Percentiles rank a stretch among this genome's conserved stretches.
Conservation (phyloP, 2,113 vertebrate species). For the Megaceryle maxima region DNA sequence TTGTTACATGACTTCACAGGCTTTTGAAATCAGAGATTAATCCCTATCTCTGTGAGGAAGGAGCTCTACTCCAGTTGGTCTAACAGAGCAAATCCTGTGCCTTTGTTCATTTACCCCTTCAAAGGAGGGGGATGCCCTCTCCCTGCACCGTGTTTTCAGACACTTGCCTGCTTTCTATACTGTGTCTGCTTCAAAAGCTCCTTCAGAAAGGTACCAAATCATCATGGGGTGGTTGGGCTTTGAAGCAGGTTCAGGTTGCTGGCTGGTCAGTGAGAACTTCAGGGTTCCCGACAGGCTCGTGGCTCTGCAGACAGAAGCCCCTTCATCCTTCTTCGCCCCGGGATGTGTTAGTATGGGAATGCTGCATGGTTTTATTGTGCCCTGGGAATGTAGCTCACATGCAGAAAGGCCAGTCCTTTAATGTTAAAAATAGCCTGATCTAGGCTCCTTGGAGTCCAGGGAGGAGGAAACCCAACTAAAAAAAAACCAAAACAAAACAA, state of each 20-base stretch:
- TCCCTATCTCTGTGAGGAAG: neutral
- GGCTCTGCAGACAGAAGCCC: neutral
- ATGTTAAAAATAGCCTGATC: neutral
- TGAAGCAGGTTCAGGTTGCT: neutral
- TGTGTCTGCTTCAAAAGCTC: neutral
- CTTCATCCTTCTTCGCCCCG: neutral
- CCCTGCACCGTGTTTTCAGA: neutral
- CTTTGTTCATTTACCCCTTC: neutral
- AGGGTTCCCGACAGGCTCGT: rapidly evolving
- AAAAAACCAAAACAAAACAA: no score
- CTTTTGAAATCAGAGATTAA: neutral
- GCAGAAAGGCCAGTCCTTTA: neutral
- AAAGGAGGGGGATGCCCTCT: neutral
- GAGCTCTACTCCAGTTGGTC: neutral
- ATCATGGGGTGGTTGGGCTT: neutral
- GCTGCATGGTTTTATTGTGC: rapidly evolving
- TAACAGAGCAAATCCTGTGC: neutral
- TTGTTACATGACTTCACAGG: neutral
- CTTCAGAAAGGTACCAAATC: neutral
- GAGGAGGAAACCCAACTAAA: no score
- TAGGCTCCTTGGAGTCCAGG: rapidly evolving
- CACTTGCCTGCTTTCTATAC: neutral
- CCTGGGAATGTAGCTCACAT: neutral
- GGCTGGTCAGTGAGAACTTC: neutral
- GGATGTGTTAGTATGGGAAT: rapidly evolving